Evolutionary conservation across 2,113 vertebrate species (phyloP).

Genomic region (Apodemus speciosus): DNA sequence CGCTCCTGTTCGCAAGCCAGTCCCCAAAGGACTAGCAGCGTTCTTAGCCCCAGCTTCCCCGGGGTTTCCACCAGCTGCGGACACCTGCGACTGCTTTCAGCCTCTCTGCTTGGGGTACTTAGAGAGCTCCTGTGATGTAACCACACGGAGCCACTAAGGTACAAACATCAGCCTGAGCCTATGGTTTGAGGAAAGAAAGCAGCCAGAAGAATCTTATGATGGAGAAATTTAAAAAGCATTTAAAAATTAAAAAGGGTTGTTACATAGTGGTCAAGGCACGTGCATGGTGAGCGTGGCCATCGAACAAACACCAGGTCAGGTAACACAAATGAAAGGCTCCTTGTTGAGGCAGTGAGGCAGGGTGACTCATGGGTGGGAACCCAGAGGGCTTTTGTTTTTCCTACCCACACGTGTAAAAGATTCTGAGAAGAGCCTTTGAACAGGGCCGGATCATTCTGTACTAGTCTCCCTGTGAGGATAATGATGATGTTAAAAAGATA

Average conservation of each 20-base stretch:
- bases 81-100: not conserved
- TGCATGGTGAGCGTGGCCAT: not conserved
- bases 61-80: not conserved
- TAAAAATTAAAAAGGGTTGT: not conserved
- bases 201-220: slow-evolving; percentile 18
- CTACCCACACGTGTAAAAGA: not conserved
- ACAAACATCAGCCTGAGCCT: not conserved
- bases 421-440: not conserved
- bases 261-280: slow-evolving; percentile 1
- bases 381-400: not conserved
- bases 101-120: not conserved
- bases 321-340: not conserved
- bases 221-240: not conserved
- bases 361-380: not conserved
- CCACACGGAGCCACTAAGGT: not conserved
- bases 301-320: not conserved
- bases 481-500: not conserved
- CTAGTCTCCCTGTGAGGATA: not conserved
- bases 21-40: not conserved
- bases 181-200: slow-evolving; percentile 6
- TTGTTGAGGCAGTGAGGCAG: not conserved
- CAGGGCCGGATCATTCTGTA: not conserved
- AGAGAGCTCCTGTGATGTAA: not conserved
- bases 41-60: not conserved
- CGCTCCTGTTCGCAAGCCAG: too few species aligned